Conservation (phyloP, 2,888 invertebrate genomes). For the Heteropelma amictum region DNA sequence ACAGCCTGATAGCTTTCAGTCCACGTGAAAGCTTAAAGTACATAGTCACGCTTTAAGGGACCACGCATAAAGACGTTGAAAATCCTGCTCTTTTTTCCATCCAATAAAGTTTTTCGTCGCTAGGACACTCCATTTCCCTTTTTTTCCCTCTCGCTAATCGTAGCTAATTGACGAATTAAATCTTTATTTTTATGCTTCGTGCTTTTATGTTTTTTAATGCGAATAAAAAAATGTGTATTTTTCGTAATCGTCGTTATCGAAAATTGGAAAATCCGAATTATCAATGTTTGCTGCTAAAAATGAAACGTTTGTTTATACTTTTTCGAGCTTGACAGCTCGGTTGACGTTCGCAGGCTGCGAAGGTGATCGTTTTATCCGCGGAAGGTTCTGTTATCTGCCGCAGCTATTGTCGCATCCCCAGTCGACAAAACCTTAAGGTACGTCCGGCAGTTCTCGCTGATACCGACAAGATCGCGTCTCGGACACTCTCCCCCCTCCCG, state of each 20-base stretch:
- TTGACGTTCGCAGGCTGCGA: background rate
- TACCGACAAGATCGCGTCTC: too few relatives aligned
- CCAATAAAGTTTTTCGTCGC: background rate
- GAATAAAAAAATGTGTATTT: too few relatives aligned
- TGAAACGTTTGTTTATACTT: too few relatives aligned
- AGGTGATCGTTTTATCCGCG: background rate
- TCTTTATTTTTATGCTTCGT: too few relatives aligned
- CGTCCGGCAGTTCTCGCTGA: too few relatives aligned
- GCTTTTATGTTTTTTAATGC: too few relatives aligned
- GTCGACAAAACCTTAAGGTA: too few relatives aligned
- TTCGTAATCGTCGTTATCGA: too few relatives aligned
- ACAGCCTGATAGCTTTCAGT: slow-evolving; percentile 40
- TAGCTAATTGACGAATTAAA: background rate
- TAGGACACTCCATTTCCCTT: background rate
- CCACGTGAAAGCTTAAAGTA: background rate
- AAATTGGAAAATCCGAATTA: too few relatives aligned
- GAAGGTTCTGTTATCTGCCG: background rate
- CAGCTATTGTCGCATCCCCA: background rate
- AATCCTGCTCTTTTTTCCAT: background rate
- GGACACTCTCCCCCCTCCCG: too few relatives aligned
- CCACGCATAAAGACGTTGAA: background rate
- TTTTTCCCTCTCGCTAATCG: background rate
- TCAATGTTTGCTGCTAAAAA: too few relatives aligned
- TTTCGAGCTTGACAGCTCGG: background rate
- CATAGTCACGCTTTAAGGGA: slow-evolving; percentile 1